Evolutionary conservation across 1,140 invertebrate species (phyloP).

Genomic region (Argopecten irradians): DNA sequence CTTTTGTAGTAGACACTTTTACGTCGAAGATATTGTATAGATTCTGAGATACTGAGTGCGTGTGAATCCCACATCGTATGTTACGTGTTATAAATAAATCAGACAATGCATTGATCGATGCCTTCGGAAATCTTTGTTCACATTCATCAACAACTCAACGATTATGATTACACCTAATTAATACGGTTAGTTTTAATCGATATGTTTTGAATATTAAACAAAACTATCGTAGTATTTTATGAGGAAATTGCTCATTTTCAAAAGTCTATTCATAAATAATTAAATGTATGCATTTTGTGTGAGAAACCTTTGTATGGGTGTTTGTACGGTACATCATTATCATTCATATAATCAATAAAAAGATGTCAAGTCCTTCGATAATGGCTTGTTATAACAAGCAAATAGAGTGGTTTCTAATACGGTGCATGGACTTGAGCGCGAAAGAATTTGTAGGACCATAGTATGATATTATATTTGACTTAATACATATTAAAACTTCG

Average conservation of each 20-base stretch:
- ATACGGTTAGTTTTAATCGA: background rate
- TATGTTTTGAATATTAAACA: background rate
- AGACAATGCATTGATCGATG: background rate
- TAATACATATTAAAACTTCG: too few species aligned
- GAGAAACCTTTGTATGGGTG: background rate
- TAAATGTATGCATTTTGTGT: background rate
- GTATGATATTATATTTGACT: too few species aligned
- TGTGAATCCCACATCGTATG: background rate
- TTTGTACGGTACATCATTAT: too few species aligned
- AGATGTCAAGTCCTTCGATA: too few species aligned
- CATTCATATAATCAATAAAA: too few species aligned
- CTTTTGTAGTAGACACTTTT: too few species aligned
- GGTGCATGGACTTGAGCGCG: too few species aligned
- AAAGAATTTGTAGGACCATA: too few species aligned
- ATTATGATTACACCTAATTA: background rate
- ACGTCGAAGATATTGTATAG: too few species aligned
- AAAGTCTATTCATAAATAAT: too few species aligned
- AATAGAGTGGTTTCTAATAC: too few species aligned
- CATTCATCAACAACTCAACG: background rate
- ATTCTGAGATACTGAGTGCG: background rate
- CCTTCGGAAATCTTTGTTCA: background rate
- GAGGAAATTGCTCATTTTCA: background rate
- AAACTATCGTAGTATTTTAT: background rate
- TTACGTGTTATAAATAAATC: background rate
- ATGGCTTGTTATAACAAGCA: too few species aligned